Evolutionary conservation across 2,888 invertebrate species (phyloP).

Genomic region (Caenorhabditis panamensis): DNA sequence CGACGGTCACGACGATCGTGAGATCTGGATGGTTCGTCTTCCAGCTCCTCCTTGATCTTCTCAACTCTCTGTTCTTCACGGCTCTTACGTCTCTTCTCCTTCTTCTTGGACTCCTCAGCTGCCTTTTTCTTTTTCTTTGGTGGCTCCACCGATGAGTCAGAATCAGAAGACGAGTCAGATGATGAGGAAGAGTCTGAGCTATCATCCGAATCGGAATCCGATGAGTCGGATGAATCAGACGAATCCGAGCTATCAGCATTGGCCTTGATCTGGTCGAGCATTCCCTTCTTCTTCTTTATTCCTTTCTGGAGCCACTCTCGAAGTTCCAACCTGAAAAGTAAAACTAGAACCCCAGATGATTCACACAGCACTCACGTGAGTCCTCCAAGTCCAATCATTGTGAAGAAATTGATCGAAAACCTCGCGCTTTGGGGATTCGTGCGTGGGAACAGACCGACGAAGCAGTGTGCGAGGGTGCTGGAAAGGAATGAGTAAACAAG

Average conservation of each 20-base stretch:
- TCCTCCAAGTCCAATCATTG: conserved; percentile 95
- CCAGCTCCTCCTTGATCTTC: not conserved
- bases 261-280: conserved; percentile 55
- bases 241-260: conserved; percentile 47
- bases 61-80: not conserved
- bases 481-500: conserved; percentile 79
- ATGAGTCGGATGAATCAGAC: conserved; percentile 54
- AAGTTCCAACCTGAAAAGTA: conserved; percentile 71
- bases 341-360: not conserved
- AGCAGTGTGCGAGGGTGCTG: conserved; percentile 90
- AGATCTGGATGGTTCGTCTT: not conserved
- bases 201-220: conserved; percentile 51
- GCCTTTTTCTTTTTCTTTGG: conserved; percentile 61
- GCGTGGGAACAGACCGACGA: conserved; percentile 93
- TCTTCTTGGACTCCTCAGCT: conserved; percentile 28
- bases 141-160: conserved; percentile 26
- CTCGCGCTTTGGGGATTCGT: conserved; percentile 96
- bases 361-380: conserved; percentile 87
- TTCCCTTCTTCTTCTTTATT: conserved; percentile 67
- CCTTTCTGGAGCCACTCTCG: conserved; percentile 76
- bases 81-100: conserved; percentile 1
- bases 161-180: conserved; percentile 12
- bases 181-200: conserved; percentile 10
- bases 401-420: conserved; percentile 98
- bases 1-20: conserved; percentile 16